Base-by-base conservation (phyloP, 2,797 vertebrate species). In the Odontamblyopus lacepedii region DNA sequence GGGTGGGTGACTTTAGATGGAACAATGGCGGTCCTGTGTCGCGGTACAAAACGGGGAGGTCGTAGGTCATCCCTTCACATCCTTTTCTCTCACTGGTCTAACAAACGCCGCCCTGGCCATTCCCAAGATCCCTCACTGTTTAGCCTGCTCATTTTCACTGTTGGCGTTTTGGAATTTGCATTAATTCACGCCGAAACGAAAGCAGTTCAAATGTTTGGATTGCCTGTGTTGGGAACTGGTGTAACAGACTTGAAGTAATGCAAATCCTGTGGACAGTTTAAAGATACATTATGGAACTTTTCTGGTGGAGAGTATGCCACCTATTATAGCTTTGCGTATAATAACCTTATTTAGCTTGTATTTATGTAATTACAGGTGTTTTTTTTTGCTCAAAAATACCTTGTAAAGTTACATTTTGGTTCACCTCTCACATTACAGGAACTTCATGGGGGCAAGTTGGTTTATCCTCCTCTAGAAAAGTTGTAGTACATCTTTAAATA, bases 11-110 rank as follows among this genome's bases (percentile, higher is more conserved):
- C 88, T 85, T 88, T 74, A 56, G 65, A 68, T 67, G 48, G 64
- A 85, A 91, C 91, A 90, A 89, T 91, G 80, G 64, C 30, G 6
- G 44, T 71, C 62, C 83, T 90, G 84, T 91, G 77, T 82, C 70
- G 75, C 48, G 44, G 71, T 53, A 85, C 78, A 86, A 77, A 68
- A 62, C 59, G 0, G 73, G 29, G 27, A 74, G 73, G 83, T 83
- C 83, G 80, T 67, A 84, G 79, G 81, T 88, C 74, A 85, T 44
- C 61, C 67, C 75, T 67, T 51, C 61, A 44, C 78, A 76, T 78
- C 73, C 69, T 76, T 85, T 76, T 74, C 63, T 87, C 82, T 72
- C 15, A 29, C 69, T 71, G 1, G 8, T 64, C 65, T 57, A 51
- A 38, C 30, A 35, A 64, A 76, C 53, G 4, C 18, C 15, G 16